Evolutionary conservation across 2,888 invertebrate genomes (phyloP), one percentile per base, ranked within the genome.

Genomic region (Argyra leucocephala): DNA sequence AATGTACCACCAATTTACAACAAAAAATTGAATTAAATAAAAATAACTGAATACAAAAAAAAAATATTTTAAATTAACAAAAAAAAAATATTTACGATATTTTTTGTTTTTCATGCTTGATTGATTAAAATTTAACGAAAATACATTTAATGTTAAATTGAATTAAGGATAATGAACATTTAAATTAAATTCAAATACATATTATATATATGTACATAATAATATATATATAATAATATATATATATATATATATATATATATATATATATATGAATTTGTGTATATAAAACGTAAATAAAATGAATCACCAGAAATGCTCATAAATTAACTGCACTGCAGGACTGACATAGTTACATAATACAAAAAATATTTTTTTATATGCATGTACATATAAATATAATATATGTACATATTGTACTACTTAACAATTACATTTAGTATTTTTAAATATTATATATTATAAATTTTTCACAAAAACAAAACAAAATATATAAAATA

Each of bases 311-410:
- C 31, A 31, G 31, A 31, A 31, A 31, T 31, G 31, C 31, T 31
- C 12, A 10, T 57, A 22, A 57, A 22, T 57, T 57, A 57, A 21
- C 57, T 57, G 57, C 57, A 57, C 57, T 57, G 57, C 59, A 18
- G 59, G 23, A 59, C 4, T 59, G 59, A 59, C 59, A 59, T 59
- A 58, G 10, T 22, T 58, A 48, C 48, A 48, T 48, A 48, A 31
- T 31, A 31, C 10, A 31, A 12, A 31, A 31, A 31, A 31, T 31
- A 4, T 26, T 26, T 31, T 31, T 31, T 12, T 31, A 31, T 31
- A 31, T 6, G 1, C 31, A 31, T 12, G 12, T 31, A 31, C 9
- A 31, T 31, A 31, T 31, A 31, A 10, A 6, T 57, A 57, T 22
- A 12, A 22, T 10, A 21, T 22, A 22, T 57, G 22, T 57, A 22